A percentile compares a stretch with the other conserved stretches of the same genome.
Evolutionary conservation across 2,797 vertebrate genomes (phyloP).

Genomic region (Synaphobranchus kaupii): DNA sequence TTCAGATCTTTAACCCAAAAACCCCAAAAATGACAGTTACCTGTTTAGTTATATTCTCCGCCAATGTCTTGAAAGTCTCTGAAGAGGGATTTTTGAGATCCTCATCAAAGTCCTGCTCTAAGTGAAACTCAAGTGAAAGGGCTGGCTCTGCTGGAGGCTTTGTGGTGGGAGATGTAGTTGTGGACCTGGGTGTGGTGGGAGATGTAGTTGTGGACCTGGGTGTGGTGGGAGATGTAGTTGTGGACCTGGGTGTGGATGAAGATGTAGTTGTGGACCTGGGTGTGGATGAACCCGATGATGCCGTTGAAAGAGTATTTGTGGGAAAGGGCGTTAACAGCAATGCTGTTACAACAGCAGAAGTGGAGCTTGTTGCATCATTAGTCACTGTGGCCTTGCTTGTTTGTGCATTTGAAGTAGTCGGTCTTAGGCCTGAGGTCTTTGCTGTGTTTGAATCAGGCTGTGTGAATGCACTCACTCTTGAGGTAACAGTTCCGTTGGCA

Average conservation of each 20-base stretch:
- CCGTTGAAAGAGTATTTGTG: not conserved
- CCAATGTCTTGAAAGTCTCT: not conserved
- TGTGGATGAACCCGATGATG: not conserved
- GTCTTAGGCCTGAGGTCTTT: not conserved
- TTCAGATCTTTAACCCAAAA: not conserved
- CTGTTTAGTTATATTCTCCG: not conserved
- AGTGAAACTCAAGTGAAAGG: not conserved
- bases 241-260: too few relatives aligned
- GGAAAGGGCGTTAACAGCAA: not conserved
- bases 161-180: not conserved
- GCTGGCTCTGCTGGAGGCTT: not conserved
- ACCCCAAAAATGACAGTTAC: not conserved
- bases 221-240: not conserved
- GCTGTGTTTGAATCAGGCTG: not conserved
- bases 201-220: not conserved
- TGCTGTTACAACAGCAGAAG: not conserved
- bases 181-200: not conserved
- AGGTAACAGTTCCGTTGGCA: too few relatives aligned
- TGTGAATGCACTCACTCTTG: not conserved
- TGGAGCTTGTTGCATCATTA: not conserved
- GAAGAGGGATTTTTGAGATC: slow-evolving; percentile 6
- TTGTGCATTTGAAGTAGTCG: not conserved
- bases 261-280: not conserved
- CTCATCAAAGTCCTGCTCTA: not conserved
- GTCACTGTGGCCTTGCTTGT: not conserved